These are phyloP conservation scores for Phoeniculus purpureus DNA, from an alignment of 2,797 vertebrate genomes.

Conservation along the genomic window DNA sequence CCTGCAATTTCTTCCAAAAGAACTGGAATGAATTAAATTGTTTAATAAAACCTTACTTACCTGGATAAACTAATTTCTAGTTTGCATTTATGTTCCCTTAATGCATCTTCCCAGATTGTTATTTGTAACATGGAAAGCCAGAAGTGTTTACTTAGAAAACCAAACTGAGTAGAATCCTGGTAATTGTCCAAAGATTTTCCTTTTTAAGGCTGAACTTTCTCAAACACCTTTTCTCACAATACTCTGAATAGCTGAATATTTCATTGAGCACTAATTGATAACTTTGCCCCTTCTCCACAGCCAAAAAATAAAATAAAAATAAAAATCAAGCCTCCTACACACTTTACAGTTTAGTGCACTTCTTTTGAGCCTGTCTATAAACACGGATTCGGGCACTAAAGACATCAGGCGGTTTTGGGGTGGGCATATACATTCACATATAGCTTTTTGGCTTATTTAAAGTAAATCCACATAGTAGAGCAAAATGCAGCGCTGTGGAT, in stretches of 20 bases:
- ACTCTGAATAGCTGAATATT: slow-evolving; percentile 43
- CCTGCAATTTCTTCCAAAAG: slow-evolving; percentile 78
- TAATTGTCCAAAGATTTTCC: slow-evolving; percentile 71
- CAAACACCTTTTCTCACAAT: slow-evolving; percentile 68
- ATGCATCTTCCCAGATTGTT: slow-evolving; percentile 73
- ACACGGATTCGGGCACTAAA: neutral
- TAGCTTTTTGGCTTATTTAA: neutral
- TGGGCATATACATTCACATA: neutral
- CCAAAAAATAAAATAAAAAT: too few species aligned
- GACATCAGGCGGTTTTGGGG: neutral
- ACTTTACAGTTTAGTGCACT: neutral
- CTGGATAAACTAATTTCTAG: slow-evolving; percentile 80
- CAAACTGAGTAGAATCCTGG: slow-evolving; percentile 78
- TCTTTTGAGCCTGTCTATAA: neutral
- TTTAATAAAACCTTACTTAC: slow-evolving; percentile 82
- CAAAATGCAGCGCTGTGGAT: neutral
- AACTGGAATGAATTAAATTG: slow-evolving; percentile 83
- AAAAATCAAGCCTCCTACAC: neutral
- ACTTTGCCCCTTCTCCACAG: slow-evolving; percentile 13
- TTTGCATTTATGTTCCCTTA: slow-evolving; percentile 69
- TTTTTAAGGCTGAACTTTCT: slow-evolving; percentile 61
- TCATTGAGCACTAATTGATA: slow-evolving; percentile 46
- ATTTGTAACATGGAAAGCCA: slow-evolving; percentile 69
- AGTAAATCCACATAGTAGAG: neutral
- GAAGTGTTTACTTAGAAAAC: slow-evolving; percentile 74